Conservation (phyloP, 2,888 invertebrate species). For the Hirtodrosophila trivittata region DNA sequence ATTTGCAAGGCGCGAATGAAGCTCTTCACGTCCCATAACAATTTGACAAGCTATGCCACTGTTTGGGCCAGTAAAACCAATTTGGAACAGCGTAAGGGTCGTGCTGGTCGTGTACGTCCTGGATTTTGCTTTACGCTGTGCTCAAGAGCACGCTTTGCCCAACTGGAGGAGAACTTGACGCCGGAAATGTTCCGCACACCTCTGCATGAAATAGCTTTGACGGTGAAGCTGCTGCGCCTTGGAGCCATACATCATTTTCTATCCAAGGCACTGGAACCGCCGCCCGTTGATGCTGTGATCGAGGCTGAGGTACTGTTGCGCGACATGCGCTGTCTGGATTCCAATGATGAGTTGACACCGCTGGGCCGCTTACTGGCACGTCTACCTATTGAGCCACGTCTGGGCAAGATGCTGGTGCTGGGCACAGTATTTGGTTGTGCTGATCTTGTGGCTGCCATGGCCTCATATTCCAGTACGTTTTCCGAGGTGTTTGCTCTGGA, state of each 20-base stretch:
- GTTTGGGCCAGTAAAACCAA: conserved; percentile 98
- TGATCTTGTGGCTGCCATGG: conserved; percentile 96
- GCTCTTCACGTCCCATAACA: conserved; percentile 98
- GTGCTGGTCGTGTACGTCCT: conserved; percentile 97
- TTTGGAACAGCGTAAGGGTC: conserved; percentile 93
- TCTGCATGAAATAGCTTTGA: conserved; percentile 95
- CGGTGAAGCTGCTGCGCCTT: conserved; percentile 92
- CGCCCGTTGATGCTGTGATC: conserved; percentile 98
- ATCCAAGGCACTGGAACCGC: conserved; percentile 97
- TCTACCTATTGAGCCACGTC: conserved; percentile 96
- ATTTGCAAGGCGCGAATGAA: conserved; percentile 99
- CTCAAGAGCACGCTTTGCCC: conserved; percentile 89
- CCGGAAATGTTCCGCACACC: conserved; percentile 99
- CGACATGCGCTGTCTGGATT: conserved; percentile 96
- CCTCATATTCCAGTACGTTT: conserved; percentile 97
- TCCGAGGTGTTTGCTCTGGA: conserved; percentile 96
- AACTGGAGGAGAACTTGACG: conserved; percentile 94
- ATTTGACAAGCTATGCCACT: conserved; percentile 99
- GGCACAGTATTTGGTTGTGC: conserved; percentile 96
- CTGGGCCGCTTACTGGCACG: conserved; percentile 96
- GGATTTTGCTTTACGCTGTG: conserved; percentile 98
- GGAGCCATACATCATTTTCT: conserved; percentile 97
- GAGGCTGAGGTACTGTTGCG: conserved; percentile 94
- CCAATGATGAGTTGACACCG: conserved; percentile 94
- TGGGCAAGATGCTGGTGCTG: conserved; percentile 98